phyloP scores from a whole-genome alignment of 2,797 vertebrate species.

The Takifugu ocellatus region DNA sequence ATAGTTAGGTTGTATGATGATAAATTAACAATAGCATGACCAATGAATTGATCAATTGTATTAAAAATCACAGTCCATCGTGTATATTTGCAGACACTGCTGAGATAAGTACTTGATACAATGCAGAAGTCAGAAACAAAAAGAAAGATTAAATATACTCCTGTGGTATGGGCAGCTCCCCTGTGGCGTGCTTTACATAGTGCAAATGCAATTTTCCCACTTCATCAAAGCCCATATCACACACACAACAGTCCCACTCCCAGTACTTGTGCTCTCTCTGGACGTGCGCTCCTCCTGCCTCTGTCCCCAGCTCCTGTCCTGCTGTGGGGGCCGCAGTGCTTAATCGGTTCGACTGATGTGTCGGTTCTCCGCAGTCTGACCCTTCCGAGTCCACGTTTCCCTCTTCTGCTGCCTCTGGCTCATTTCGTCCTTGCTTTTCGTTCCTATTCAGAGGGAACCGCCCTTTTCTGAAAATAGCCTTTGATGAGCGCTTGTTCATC shows the following conservation, averaged over 20 bases:
- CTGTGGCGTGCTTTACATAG: slow-evolving; percentile 73
- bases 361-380: slow-evolving; percentile 34
- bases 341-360: slow-evolving; percentile 9
- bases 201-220: slow-evolving; percentile 63
- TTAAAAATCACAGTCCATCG: too few relatives aligned
- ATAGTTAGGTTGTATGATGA: background rate
- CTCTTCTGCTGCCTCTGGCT: too few relatives aligned
- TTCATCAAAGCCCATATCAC: slow-evolving; percentile 64
- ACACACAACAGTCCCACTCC: slow-evolving; percentile 70
- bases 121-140: too few relatives aligned
- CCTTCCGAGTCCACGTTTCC: slow-evolving; percentile 16
- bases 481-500: background rate
- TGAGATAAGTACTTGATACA: too few relatives aligned
- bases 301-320: fast-evolving
- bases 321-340: background rate
- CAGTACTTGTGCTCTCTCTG: slow-evolving; percentile 32
- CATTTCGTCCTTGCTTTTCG: background rate
- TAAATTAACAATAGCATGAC: too few relatives aligned
- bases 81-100: too few relatives aligned
- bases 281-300: slow-evolving; percentile 1
- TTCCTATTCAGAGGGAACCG: background rate
- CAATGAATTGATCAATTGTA: too few relatives aligned
- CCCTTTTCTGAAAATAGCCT: background rate
- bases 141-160: background rate
- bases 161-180: slow-evolving; percentile 59